Evolutionary conservation across 2,113 vertebrate species (phyloP).

Genomic region (Ancistrus triradiatus): DNA sequence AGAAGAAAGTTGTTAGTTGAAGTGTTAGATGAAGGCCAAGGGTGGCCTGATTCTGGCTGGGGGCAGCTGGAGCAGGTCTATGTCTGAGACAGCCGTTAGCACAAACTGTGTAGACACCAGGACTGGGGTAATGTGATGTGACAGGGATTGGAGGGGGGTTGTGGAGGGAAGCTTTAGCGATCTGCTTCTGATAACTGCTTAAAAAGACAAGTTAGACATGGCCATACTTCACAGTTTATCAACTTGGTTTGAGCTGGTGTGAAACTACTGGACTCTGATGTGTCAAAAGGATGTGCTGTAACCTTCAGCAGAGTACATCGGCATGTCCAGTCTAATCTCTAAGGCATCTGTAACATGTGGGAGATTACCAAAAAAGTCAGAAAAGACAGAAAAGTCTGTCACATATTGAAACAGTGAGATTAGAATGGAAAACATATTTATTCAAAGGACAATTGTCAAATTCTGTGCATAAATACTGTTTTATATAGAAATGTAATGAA

Average conservation of each 20-base stretch:
- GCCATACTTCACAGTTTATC: neutral
- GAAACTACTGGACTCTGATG: neutral
- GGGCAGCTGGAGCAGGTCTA: slow-evolving; percentile 8
- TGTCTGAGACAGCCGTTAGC: slow-evolving; percentile 26
- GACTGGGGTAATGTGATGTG: slow-evolving; percentile 34
- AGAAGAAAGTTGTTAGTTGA: too few relatives aligned
- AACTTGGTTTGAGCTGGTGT: too few relatives aligned
- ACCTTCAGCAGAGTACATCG: too few relatives aligned
- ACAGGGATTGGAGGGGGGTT: slow-evolving; percentile 21
- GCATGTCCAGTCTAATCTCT: too few relatives aligned
- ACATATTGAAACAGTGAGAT: too few relatives aligned
- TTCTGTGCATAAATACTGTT: too few relatives aligned
- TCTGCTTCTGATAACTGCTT: slow-evolving; percentile 26
- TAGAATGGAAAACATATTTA: too few relatives aligned
- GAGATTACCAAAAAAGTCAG: too few relatives aligned
- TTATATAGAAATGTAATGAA: too few relatives aligned
- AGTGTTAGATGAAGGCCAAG: neutral
- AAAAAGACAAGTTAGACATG: slow-evolving; percentile 15
- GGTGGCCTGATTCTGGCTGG: neutral
- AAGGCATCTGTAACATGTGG: too few relatives aligned
- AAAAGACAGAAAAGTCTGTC: too few relatives aligned
- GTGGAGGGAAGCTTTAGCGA: neutral
- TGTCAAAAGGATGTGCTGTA: neutral
- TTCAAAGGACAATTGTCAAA: too few relatives aligned
- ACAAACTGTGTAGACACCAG: slow-evolving; percentile 20